Percentiles rank a stretch among this genome's conserved stretches.
Evolutionary conservation across 2,113 vertebrate genomes (phyloP).

Genomic region (Theristicus caerulescens): DNA sequence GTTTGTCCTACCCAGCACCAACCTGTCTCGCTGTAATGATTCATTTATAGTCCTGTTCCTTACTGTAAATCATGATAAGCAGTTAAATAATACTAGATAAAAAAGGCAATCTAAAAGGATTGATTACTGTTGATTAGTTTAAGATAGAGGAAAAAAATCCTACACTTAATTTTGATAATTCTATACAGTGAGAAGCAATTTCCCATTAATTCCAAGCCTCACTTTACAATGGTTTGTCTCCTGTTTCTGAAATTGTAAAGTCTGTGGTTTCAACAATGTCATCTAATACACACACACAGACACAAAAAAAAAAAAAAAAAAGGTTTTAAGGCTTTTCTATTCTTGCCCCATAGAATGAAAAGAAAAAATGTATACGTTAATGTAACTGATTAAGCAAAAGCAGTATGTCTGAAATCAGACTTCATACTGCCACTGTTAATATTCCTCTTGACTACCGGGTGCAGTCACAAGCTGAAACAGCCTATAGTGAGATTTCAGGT

Average conservation of each 20-base stretch:
- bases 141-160: background rate
- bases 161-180: background rate
- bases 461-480: background rate
- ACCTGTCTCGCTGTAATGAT: background rate
- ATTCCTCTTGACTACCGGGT: background rate
- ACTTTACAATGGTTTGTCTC: background rate
- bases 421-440: background rate
- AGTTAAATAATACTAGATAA: background rate
- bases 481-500: background rate
- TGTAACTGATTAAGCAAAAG: background rate
- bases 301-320: too few species aligned
- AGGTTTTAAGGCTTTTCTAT: background rate
- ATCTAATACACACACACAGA: background rate
- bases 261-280: background rate
- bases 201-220: background rate
- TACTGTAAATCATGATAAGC: background rate
- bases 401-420: background rate
- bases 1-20: background rate
- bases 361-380: fast-evolving
- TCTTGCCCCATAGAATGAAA: background rate
- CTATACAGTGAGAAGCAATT: background rate
- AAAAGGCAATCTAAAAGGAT: background rate
- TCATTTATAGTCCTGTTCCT: background rate
- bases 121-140: background rate
- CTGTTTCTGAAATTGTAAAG: background rate